phyloP scores from a whole-genome alignment of 2,113 vertebrate genomes.

The Oreochromis spilurus region DNA sequence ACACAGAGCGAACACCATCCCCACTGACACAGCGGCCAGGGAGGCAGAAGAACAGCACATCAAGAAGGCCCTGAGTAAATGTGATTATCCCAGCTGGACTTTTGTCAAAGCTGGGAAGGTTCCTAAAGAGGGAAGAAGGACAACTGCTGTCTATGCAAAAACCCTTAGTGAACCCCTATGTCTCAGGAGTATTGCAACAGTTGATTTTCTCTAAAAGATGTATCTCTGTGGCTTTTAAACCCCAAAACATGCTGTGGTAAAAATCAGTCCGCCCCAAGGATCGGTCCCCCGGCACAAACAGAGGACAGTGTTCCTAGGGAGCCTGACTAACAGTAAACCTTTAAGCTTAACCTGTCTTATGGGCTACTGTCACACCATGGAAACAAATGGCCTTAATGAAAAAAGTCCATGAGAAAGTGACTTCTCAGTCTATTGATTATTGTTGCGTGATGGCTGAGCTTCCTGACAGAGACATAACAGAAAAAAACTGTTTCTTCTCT shows the following conservation, averaged over 20 bases:
- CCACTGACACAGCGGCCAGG: neutral
- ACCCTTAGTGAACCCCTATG: rapidly evolving
- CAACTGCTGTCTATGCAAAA: rapidly evolving
- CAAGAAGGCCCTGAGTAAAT: neutral
- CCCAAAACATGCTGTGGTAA: neutral
- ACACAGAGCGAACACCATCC: neutral
- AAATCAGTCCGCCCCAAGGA: neutral
- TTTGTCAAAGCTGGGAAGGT: rapidly evolving
- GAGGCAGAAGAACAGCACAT: neutral
- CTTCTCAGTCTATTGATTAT: neutral
- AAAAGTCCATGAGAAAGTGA: neutral
- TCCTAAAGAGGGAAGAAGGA: rapidly evolving
- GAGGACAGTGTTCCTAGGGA: neutral
- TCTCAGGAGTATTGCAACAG: rapidly evolving
- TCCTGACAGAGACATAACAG: neutral
- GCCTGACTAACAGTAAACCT: neutral
- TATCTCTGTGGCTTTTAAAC: neutral
- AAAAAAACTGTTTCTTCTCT: neutral
- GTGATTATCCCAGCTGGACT: neutral
- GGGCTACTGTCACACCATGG: neutral
- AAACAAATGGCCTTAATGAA: neutral
- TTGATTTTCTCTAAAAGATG: neutral
- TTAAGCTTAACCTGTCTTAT: neutral
- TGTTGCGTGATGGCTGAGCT: neutral
- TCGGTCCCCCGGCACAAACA: neutral